Percentiles rank a stretch among this genome's conserved stretches.
Conservation (phyloP, 1,140 invertebrate species). For the Heliconius melpomene region DNA sequence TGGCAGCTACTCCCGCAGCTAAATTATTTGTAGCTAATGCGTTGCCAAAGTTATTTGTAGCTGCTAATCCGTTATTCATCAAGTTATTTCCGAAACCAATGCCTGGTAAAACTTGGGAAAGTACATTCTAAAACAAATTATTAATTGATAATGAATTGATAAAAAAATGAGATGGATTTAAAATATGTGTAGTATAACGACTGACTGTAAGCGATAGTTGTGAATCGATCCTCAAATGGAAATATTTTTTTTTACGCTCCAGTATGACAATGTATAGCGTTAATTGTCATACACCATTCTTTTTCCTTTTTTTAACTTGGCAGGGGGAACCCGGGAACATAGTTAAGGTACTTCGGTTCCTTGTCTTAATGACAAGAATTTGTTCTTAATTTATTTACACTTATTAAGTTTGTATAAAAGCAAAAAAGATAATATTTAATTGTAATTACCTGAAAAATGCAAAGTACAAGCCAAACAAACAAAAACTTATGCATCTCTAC, state of each 20-base stretch:
- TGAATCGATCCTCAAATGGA: too few species aligned
- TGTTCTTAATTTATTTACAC: too few species aligned
- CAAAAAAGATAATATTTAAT: neutral
- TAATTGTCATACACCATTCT: too few species aligned
- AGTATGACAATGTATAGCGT: neutral
- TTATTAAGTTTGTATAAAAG: neutral
- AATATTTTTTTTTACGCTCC: neutral
- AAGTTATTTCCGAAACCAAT: slow-evolving; percentile 19
- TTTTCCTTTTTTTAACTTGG: too few species aligned
- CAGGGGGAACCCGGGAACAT: too few species aligned
- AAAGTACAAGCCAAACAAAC: neutral
- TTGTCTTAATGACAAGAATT: too few species aligned
- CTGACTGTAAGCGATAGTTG: too few species aligned
- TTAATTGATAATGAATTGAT: neutral
- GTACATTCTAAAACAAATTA: slow-evolving; percentile 20
- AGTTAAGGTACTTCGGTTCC: too few species aligned
- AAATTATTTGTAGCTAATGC: slow-evolving; percentile 23
- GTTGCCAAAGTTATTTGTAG: slow-evolving; percentile 9
- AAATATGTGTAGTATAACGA: too few species aligned
- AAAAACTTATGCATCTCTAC: neutral
- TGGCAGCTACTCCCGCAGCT: slow-evolving; percentile 14
- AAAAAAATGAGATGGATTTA: too few species aligned
- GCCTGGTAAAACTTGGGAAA: neutral
- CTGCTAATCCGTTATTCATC: neutral
- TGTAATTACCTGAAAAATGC: neutral